phyloP scores from a whole-genome alignment of 2,888 invertebrate species.

The Rugalucina vietnamica region DNA sequence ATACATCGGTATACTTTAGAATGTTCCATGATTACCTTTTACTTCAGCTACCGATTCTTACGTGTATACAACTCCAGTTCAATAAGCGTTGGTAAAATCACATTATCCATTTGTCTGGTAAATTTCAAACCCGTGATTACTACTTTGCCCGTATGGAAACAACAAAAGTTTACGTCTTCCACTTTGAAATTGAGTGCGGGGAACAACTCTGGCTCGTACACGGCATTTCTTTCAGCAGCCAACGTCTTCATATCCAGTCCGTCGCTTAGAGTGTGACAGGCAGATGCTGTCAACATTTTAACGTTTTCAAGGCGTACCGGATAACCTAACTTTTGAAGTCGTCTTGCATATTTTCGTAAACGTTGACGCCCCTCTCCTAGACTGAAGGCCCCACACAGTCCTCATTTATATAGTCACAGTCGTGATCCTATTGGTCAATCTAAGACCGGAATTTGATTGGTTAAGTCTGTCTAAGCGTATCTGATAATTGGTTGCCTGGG shows the following conservation, averaged over 20 bases:
- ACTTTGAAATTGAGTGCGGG: not conserved
- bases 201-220: slow-evolving; percentile 30
- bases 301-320: not conserved
- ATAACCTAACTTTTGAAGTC: slow-evolving; percentile 15
- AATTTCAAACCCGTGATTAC: not conserved
- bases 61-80: not conserved
- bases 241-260: slow-evolving; percentile 1
- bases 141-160: not conserved
- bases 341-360: slow-evolving; percentile 25
- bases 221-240: not conserved
- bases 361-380: slow-evolving; percentile 4
- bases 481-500: too few relatives aligned
- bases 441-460: too few relatives aligned
- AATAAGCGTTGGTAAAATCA: not conserved
- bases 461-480: too few relatives aligned
- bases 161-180: not conserved
- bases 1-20: not conserved
- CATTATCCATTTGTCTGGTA: not conserved
- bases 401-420: too few relatives aligned
- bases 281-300: slow-evolving; percentile 16
- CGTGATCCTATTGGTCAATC: too few relatives aligned
- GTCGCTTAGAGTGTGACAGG: slow-evolving; percentile 1
- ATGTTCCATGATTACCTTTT: not conserved
- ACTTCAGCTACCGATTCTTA: not conserved
- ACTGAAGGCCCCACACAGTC: not conserved